Conservation (phyloP, 2,888 invertebrate species). For the Litoditis marina region DNA sequence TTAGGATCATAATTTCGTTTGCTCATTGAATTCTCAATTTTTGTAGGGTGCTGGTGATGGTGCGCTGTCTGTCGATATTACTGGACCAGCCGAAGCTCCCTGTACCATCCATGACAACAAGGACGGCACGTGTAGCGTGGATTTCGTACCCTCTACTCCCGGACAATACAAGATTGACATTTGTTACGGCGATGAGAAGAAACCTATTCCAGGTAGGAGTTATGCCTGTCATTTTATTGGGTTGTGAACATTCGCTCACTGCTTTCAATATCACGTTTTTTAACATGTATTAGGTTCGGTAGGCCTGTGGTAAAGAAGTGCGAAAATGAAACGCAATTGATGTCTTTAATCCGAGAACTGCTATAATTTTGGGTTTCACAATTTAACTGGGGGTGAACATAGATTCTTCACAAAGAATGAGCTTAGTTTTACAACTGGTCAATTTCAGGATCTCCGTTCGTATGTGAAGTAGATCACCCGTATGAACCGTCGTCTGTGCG, state of each 20-base stretch:
- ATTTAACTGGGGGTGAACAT: no score
- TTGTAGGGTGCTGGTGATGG: conserved; percentile 85
- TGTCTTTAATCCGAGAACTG: no score
- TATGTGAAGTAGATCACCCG: conserved; percentile 30
- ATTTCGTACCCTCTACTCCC: conserved; percentile 89
- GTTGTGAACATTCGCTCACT: no score
- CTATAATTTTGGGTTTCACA: no score
- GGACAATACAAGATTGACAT: conserved; percentile 71
- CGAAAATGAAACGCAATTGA: no score
- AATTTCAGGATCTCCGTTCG: conserved; percentile 40
- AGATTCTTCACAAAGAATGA: no score
- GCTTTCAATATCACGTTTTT: no score
- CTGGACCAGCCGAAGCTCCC: conserved; percentile 88
- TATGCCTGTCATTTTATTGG: no score
- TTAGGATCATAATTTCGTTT: background rate
- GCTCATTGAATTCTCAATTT: background rate
- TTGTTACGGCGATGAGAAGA: conserved; percentile 38
- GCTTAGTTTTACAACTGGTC: no score
- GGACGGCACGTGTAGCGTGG: conserved; percentile 91
- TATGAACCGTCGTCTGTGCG: conserved; percentile 23
- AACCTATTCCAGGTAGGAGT: conserved; percentile 34
- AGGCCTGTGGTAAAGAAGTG: no score
- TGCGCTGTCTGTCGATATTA: conserved; percentile 87
- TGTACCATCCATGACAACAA: conserved; percentile 71
- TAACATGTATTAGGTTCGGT: no score